Base-by-base conservation (phyloP, 2,113 vertebrate species). In the Mus spicilegus region DNA sequence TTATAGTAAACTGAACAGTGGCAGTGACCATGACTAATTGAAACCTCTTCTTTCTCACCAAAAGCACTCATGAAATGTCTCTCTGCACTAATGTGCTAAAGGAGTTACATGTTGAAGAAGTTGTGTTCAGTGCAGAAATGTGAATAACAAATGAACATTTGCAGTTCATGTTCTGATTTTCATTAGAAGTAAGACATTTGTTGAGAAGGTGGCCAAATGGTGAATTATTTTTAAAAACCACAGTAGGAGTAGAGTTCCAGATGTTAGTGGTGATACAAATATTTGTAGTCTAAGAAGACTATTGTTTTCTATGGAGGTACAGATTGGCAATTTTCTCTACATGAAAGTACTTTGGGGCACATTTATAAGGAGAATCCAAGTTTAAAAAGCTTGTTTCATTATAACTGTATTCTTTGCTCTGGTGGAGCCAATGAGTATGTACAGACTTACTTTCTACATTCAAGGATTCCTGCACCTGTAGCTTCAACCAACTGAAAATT, bases 91-190 rank as follows among this genome's bases (percentile, higher is more conserved):
- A 61, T 75, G 36, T 30, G 63, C 49, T 89, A 69, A 82, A 70
- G 65, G n/a, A n/a, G 78, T n/a, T n/a, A 58, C 65, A 56, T 14
- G 10, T 13, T 86, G 67, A 93, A 86, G n/a, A 65, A 77, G 16
- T 36, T 56, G 80, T 2, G 5, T 65, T 67, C 63, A 16, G 36
- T 16, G 86, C 22, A 72, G 67, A 39, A 56, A 56, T 88, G 49
- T 73, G 65, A 56, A 56, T 70, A 72, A 54, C 36, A 70, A 61
- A 61, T 46, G 70, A 75, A 33, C 70, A 46, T 89, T 56, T 89
- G 26, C 73, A 33, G n/a, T 46, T 85, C n/a, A 10, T 65, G 22
- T 77, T 91, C 85, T 80, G 58, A 95, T 90, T 92, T 82, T 87
- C 33, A 87, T 87, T 76, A 94, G 51, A 16, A 61, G 20, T 82